These are phyloP conservation scores for Stramonita haemastoma DNA, from an alignment of 2,888 invertebrate species.

Conservation along the genomic window DNA sequence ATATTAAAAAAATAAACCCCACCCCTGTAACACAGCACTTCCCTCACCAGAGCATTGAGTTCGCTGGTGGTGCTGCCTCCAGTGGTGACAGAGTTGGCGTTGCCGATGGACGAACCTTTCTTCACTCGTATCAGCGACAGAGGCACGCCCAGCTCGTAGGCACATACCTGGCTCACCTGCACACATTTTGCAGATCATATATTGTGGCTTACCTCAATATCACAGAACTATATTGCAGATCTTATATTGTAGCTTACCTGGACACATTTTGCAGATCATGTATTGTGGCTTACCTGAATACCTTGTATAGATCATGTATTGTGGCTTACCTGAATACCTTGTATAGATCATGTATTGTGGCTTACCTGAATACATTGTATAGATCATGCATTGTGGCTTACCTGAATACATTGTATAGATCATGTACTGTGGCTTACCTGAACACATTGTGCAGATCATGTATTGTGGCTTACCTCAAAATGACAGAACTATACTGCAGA, in stretches of 20 bases:
- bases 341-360: no score
- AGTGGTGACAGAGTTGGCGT: slow-evolving; percentile 82
- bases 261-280: background rate
- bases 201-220: background rate
- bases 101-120: slow-evolving; percentile 82
- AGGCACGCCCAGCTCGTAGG: slow-evolving; percentile 84
- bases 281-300: no score
- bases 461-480: no score
- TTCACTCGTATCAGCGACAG: slow-evolving; percentile 84
- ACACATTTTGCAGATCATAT: background rate
- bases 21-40: background rate
- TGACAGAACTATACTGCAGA: no score
- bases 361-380: no score
- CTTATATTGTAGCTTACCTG: background rate
- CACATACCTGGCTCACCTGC: slow-evolving; percentile 81
- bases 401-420: no score
- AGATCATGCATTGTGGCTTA: no score
- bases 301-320: no score
- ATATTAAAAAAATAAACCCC: background rate
- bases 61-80: slow-evolving; percentile 84
- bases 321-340: no score
- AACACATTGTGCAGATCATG: no score
- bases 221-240: background rate
- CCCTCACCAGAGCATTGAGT: slow-evolving; percentile 74
- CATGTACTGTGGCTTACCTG: no score